Conservation (phyloP, 2,797 vertebrate species). For the Myiotriccus ornatus region DNA sequence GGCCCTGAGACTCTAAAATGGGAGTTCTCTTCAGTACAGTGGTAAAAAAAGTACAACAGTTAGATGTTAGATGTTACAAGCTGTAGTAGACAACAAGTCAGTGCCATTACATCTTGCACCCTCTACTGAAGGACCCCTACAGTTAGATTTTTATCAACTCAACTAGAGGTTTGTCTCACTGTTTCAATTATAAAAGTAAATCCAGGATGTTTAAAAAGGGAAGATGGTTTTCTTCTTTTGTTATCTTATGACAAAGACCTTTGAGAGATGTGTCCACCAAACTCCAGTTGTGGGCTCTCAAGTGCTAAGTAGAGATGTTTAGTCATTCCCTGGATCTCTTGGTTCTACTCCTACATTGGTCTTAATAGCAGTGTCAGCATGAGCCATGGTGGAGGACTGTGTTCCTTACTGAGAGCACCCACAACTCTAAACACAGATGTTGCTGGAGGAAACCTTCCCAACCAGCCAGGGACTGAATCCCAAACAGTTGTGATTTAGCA, state of each 20-base stretch:
- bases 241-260: not conserved
- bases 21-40: not conserved
- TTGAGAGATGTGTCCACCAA: not conserved
- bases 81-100: not conserved
- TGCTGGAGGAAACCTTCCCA: not conserved
- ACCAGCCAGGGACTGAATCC: not conserved
- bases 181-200: not conserved
- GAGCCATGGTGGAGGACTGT: not conserved
- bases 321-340: not conserved
- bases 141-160: not conserved
- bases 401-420: not conserved
- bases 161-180: not conserved
- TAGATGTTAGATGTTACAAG: not conserved
- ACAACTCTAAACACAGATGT: not conserved
- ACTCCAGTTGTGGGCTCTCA: not conserved
- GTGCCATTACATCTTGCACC: not conserved
- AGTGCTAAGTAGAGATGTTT: not conserved
- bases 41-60: not conserved
- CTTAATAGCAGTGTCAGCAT: not conserved
- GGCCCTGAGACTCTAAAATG: not conserved
- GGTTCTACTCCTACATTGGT: not conserved
- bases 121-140: not conserved
- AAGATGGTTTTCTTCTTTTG: not conserved
- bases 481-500: not conserved
- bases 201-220: not conserved